Percentiles rank a stretch among this genome's conserved stretches.
These are phyloP conservation scores for Macroteleia sp. DNA, from an alignment of 2,888 invertebrate genomes.

Conservation along the genomic window DNA sequence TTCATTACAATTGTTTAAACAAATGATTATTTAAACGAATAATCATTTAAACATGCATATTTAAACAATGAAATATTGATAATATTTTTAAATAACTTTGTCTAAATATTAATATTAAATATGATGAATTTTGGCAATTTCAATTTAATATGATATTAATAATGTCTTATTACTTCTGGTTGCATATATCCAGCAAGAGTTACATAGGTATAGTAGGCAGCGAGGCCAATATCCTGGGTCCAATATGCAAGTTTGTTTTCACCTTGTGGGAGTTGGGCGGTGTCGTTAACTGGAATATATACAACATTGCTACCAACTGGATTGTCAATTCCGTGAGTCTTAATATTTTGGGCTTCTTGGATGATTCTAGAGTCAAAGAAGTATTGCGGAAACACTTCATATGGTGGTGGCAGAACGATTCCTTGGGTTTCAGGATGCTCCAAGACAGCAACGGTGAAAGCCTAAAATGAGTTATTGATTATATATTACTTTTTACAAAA, in stretches of 20 bases:
- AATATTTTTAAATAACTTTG: too few relatives aligned
- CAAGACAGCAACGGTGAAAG: constrained; percentile 86
- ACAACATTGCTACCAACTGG: constrained; percentile 79
- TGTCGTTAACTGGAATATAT: constrained; percentile 87
- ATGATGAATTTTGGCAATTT: too few relatives aligned
- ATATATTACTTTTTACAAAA: too few relatives aligned
- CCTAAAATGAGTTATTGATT: constrained; percentile 83
- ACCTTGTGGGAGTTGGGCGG: constrained; percentile 83
- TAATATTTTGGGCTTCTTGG: constrained; percentile 86
- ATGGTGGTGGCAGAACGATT: constrained; percentile 88
- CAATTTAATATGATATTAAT: too few relatives aligned
- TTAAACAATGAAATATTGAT: too few relatives aligned
- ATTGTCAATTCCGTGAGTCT: constrained; percentile 66
- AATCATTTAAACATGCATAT: too few relatives aligned
- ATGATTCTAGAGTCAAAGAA: constrained; percentile 89
- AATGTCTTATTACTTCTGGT: constrained; percentile 70
- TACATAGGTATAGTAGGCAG: constrained; percentile 88
- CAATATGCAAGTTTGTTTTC: constrained; percentile 88
- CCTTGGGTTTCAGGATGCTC: constrained; percentile 88
- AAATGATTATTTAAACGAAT: too few relatives aligned
- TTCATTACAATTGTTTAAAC: too few relatives aligned
- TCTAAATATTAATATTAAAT: too few relatives aligned
- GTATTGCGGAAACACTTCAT: constrained; percentile 89
- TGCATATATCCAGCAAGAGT: constrained; percentile 85
- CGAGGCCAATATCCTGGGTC: constrained; percentile 89